phyloP scores from a whole-genome alignment of 2,113 vertebrate species.

The Fulmarus glacialis region DNA sequence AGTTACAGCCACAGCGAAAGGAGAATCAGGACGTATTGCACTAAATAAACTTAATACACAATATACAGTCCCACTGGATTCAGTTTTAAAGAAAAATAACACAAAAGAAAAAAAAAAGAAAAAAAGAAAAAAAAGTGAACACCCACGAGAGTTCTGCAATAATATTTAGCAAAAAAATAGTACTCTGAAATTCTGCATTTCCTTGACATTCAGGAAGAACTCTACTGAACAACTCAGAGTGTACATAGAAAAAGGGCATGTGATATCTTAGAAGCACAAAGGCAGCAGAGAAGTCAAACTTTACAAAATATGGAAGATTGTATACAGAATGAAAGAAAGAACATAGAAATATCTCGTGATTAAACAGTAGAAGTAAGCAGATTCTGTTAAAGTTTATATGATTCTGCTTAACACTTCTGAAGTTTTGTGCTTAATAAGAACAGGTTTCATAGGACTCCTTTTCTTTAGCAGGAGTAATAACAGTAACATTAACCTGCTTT shows the following conservation, averaged over 20 bases:
- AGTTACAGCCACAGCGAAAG: not conserved
- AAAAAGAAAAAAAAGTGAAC: not conserved
- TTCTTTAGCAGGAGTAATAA: not conserved
- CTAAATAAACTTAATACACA: not conserved
- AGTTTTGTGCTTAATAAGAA: not conserved
- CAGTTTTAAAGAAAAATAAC: not conserved
- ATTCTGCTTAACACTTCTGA: not conserved
- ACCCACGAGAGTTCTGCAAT: not conserved
- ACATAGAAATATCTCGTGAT: not conserved
- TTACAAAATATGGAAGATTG: not conserved
- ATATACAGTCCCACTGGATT: not conserved
- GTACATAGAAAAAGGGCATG: not conserved
- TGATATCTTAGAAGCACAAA: not conserved
- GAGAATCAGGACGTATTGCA: not conserved
- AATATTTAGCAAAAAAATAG: not conserved
- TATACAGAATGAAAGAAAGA: not conserved
- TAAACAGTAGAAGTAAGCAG: not conserved
- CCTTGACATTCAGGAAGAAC: not conserved
- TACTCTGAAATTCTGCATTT: not conserved
- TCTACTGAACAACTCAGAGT: not conserved
- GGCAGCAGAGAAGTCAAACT: not conserved
- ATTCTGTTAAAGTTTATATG: not conserved
- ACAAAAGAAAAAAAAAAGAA: not conserved
- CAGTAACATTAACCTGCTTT: not conserved
- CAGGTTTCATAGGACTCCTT: not conserved